These are phyloP conservation scores for Xestoiulus laeticollis DNA, from an alignment of 2,888 invertebrate species.

Conservation along the genomic window DNA sequence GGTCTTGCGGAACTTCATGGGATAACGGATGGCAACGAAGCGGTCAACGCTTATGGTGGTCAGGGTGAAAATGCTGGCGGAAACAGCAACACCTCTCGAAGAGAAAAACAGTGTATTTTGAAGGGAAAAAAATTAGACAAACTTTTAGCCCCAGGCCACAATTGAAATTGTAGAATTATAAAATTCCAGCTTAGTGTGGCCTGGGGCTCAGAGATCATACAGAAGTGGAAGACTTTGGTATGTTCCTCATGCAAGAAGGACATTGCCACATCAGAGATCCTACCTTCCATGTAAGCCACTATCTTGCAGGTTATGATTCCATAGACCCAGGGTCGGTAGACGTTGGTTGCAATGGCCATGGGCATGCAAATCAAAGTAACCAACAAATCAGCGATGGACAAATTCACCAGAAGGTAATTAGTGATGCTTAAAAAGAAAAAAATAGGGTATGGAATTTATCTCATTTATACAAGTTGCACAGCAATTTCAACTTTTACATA, in stretches of 20 bases:
- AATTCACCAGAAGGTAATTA: constrained; percentile 95
- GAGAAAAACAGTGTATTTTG: constrained; percentile 77
- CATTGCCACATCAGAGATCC: background rate
- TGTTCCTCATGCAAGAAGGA: too few relatives aligned
- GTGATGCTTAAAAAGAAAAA: constrained; percentile 80
- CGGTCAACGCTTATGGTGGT: constrained; percentile 98
- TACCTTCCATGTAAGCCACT: constrained; percentile 48
- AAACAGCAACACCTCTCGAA: constrained; percentile 89
- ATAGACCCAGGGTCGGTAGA: constrained; percentile 43
- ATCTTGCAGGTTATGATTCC: constrained; percentile 23
- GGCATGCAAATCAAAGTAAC: constrained; percentile 86
- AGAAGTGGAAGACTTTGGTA: too few relatives aligned
- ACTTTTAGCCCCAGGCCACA: background rate
- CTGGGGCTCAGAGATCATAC: too few relatives aligned
- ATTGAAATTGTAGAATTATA: too few relatives aligned
- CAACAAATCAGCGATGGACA: constrained; percentile 95
- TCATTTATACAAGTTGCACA: background rate
- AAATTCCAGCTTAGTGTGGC: too few relatives aligned
- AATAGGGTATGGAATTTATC: background rate
- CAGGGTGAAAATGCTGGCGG: constrained; percentile 94
- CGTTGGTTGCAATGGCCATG: constrained; percentile 78
- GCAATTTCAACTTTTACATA: background rate
- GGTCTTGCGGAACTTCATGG: constrained; percentile 38
- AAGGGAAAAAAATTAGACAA: too few relatives aligned
- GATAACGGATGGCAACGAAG: constrained; percentile 77